Conservation (phyloP, 1,140 invertebrate genomes). For the Heterodera carotae region DNA sequence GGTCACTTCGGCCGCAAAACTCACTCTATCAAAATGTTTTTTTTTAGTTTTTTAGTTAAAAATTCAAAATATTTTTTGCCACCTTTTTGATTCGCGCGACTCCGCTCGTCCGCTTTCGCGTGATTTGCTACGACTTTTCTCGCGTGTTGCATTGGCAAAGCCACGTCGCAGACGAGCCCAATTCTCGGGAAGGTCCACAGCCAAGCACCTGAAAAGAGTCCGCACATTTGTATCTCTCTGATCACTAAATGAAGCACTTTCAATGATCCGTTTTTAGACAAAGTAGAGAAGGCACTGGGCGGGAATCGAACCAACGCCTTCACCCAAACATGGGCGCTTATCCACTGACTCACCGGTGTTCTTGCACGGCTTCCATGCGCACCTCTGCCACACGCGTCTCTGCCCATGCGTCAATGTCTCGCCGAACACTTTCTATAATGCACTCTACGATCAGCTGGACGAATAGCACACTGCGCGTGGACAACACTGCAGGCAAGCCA, state of each 20-base stretch:
- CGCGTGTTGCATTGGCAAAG: constrained; percentile 39
- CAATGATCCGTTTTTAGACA: constrained; percentile 1
- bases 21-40: constrained; percentile 48
- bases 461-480: background rate
- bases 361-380: constrained; percentile 48
- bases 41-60: background rate
- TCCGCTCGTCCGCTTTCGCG: constrained; percentile 5
- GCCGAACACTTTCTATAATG: background rate
- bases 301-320: too few relatives aligned
- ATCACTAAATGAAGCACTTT: background rate
- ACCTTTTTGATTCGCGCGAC: constrained; percentile 2
- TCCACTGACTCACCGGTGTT: background rate
- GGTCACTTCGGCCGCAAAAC: constrained; percentile 62
- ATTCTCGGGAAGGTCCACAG: constrained; percentile 38
- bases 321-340: too few relatives aligned
- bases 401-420: background rate
- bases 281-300: background rate
- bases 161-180: constrained; percentile 37
- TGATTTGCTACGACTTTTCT: constrained; percentile 34
- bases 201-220: constrained; percentile 36
- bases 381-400: constrained; percentile 46
- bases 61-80: constrained; percentile 23
- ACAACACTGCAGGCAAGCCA: constrained; percentile 7
- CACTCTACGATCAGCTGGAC: constrained; percentile 12
- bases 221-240: background rate